Percentiles rank a stretch among this genome's conserved stretches.
Evolutionary conservation across 2,113 vertebrate genomes (phyloP).

Genomic region (Solea senegalensis): DNA sequence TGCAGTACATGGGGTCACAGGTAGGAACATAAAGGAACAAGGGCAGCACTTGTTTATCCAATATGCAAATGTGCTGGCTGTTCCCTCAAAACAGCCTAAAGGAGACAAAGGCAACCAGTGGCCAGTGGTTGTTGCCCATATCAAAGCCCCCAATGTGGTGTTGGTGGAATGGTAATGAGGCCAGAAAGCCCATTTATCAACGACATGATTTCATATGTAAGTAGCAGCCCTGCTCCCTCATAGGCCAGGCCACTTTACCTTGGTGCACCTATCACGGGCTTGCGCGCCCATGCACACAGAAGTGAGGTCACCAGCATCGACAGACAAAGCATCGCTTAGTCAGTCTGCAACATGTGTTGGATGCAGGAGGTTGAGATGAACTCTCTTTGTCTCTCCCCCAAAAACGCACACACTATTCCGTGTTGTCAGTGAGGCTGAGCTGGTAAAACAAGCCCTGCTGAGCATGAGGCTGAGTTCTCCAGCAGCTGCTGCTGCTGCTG

Average conservation of each 20-base stretch:
- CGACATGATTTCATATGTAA: conserved; percentile 70
- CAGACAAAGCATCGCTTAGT: conserved; percentile 62
- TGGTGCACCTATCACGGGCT: conserved; percentile 41
- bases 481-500: conserved; percentile 45
- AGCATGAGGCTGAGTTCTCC: background rate
- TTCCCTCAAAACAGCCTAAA: conserved; percentile 19
- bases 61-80: conserved; percentile 58
- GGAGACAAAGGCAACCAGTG: conserved; percentile 76
- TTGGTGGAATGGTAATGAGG: conserved; percentile 65
- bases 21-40: background rate
- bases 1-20: background rate
- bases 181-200: conserved; percentile 68
- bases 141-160: conserved; percentile 46
- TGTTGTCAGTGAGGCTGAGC: conserved; percentile 22
- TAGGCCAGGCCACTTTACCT: conserved; percentile 47
- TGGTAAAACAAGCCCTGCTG: conserved; percentile 28
- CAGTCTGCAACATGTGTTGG: conserved; percentile 21
- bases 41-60: conserved; percentile 44
- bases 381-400: background rate
- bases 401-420: conserved; percentile 20
- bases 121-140: conserved; percentile 53
- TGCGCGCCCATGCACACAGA: conserved; percentile 28
- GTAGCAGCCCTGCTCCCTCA: conserved; percentile 52
- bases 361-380: background rate
- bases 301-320: conserved; percentile 71